Conservation (phyloP, 2,888 invertebrate species). For the Tipula lateralis region DNA sequence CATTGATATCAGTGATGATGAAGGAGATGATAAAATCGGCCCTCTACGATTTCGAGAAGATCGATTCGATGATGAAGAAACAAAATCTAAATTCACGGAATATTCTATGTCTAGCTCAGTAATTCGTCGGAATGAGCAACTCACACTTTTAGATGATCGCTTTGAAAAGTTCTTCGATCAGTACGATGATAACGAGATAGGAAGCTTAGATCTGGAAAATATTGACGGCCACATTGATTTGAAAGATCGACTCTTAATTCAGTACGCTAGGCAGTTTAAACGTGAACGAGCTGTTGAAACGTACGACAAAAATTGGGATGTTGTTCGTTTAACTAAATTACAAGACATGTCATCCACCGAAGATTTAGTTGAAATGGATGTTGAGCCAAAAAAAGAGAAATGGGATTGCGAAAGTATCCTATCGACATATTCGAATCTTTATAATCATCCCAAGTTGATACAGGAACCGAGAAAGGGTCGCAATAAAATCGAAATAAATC, state of each 20-base stretch:
- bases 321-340: constrained; percentile 45
- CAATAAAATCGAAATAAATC: constrained; percentile 62
- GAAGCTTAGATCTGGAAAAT: constrained; percentile 84
- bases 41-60: constrained; percentile 50
- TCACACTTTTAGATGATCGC: constrained; percentile 74
- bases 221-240: constrained; percentile 61
- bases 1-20: constrained; percentile 35
- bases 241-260: constrained; percentile 61
- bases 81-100: constrained; percentile 82
- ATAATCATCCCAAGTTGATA: constrained; percentile 88
- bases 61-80: constrained; percentile 62
- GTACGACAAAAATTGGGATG: constrained; percentile 57
- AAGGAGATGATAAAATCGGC: constrained; percentile 45
- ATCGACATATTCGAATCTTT: constrained; percentile 83
- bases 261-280: constrained; percentile 72
- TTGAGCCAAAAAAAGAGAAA: constrained; percentile 60
- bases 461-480: constrained; percentile 56
- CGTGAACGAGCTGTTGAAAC: constrained; percentile 53
- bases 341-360: constrained; percentile 52
- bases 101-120: constrained; percentile 93
- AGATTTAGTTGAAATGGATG: constrained; percentile 56
- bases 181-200: constrained; percentile 86
- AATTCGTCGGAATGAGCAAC: constrained; percentile 75
- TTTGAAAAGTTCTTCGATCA: constrained; percentile 82
- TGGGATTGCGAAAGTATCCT: constrained; percentile 92